Evolutionary conservation across 2,888 invertebrate species (phyloP), one percentile per base, ranked within the genome.

Genomic region (Drosophila paramelanica): DNA sequence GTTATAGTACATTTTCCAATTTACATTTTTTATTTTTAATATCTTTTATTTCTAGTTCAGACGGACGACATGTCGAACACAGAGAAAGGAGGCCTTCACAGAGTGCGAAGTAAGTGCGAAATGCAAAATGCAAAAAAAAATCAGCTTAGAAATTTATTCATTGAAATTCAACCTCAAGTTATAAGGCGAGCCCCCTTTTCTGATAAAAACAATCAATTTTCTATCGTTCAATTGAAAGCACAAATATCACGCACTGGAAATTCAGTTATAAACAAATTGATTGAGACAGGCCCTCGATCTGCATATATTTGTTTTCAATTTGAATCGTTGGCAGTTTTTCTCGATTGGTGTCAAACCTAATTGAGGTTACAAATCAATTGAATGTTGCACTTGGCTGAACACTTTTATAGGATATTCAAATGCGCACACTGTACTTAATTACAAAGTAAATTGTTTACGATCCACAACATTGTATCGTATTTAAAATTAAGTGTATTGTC

Each of bases 51-150:
- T 78, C 33, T 55, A 82, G 88, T 50, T 51, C 58, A 36, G 31
- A 46, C 25, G 51, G 14, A 31, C 75, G 77, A 68, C 76, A 91
- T 91, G 92, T 91, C 91, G 69, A 91, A 91, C 58, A 91, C 91
- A 38, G 91, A 91, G 79, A 91, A 89, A 70, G 84, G 86, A 49
- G 90, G 90, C 14, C 70, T 90, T 33, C 89, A 81, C 61, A 88
- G 81, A 89, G 76, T 90, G 64, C 88, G 86, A 83, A 87, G 91
- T 92, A 79, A 91, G 90, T 91, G 81, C 8, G 45, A 61, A 50
- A 43, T 5, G 20, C 20, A 20, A 20, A 20, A 55, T 17, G 17
- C 17, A 31, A 36, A 13, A 39, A 14, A 31, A 6, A 14, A 42
- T 11, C 20, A 20, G 23, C 27, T 33, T 45, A 13, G 20, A 38